phyloP scores from a whole-genome alignment of 2,113 vertebrate genomes.

The Mustela lutreola region DNA sequence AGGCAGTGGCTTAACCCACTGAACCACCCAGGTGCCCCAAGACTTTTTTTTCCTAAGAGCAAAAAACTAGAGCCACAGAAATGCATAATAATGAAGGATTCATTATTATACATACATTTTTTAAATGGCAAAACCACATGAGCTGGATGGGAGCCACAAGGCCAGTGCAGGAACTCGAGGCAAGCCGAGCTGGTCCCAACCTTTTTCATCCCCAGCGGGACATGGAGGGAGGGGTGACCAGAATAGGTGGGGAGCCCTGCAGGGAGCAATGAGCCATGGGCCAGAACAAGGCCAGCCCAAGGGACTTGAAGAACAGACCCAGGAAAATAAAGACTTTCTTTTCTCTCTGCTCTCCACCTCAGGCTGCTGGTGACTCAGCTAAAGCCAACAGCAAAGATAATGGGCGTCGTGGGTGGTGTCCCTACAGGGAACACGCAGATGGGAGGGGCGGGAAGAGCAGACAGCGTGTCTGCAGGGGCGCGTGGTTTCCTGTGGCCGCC shows the following conservation, averaged over 20 bases:
- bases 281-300: background rate
- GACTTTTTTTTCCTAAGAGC: background rate
- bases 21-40: background rate
- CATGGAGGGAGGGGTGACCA: fast-evolving
- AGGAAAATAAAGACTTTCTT: background rate
- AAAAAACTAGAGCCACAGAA: background rate
- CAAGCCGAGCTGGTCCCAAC: background rate
- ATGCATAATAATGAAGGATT: background rate
- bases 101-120: background rate
- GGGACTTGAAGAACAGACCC: background rate
- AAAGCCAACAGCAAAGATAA: no score
- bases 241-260: no score
- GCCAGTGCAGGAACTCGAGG: background rate
- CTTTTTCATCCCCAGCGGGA: background rate
- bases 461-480: background rate
- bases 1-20: no score
- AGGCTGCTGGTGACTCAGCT: background rate
- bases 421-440: background rate
- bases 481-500: background rate
- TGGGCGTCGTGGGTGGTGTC: no score
- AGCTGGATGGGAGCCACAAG: background rate
- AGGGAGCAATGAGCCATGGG: background rate
- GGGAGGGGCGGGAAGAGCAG: fast-evolving
- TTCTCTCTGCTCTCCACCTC: background rate
- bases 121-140: background rate